Evolutionary conservation across 2,797 vertebrate genomes (phyloP), one percentile per base, ranked within the genome.

Genomic region (Apogon talboti): DNA sequence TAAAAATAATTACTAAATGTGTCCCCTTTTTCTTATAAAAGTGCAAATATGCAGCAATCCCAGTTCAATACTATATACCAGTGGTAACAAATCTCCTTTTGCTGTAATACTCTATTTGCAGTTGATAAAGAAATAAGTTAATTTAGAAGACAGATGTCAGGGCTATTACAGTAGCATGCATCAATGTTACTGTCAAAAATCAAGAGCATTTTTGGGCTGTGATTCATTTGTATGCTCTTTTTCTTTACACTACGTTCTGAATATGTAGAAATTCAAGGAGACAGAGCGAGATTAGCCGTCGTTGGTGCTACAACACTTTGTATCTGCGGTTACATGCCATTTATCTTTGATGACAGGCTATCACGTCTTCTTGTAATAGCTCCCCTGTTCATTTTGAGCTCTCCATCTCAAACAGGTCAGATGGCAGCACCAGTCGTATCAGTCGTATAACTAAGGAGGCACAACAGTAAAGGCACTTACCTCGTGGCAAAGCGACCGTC

Each of bases 401-500:
- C 38, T 28, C 15, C 18, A 59, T 38, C 4, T 50, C 30, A 47
- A 66, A 54, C 2, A 62, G 49, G 53, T 71, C 48, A 63, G 54
- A 81, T 63, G 57, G 52, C 24, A 50, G 42, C 65, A 50, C 46
- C 60, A 72, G 54, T 67, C 65, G 57, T 59, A 52, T 60, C 7
- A 16, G 24, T 69, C 54, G 30, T 33, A 61, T 60, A 64, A 74
- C 54, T 82, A n/a, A 44, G 42, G 73, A n/a, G 19, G 30, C 12
- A 59, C 12, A 38, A 54, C 50, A 70, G 64, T 82, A 69, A 66
- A 82, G 51, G 56, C 63, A 88, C 96, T 95, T 96, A 98, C 98
- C 97, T 99, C 94, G 95, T 96, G 89, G 96, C 93, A 0, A 98
- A 95, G 88, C 95, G 94, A 2, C 94, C 91, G 58, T 98, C 97